Evolutionary conservation across 2,888 invertebrate genomes (phyloP).

Genomic region (Euspilapteryx auroguttella): DNA sequence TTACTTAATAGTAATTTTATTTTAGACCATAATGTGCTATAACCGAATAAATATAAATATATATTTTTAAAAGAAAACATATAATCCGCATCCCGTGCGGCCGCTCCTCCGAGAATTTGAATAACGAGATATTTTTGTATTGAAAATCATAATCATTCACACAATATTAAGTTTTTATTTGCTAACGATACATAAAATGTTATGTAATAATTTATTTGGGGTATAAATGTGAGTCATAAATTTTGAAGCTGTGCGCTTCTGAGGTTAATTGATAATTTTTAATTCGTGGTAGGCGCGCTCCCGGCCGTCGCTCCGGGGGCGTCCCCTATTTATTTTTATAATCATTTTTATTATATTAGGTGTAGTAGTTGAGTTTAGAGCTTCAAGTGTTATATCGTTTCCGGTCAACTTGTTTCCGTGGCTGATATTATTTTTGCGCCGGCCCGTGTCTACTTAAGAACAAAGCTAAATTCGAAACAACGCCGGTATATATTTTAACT

Average conservation of each 20-base stretch:
- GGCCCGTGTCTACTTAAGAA: conserved; percentile 14
- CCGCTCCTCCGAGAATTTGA: too few relatives aligned
- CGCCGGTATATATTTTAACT: conserved; percentile 12
- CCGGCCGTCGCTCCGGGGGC: too few relatives aligned
- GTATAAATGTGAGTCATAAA: conserved; percentile 20
- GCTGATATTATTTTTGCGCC: conserved; percentile 11
- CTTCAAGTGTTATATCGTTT: conserved; percentile 32
- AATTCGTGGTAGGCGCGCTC: conserved; percentile 19
- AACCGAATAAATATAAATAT: conserved; percentile 28
- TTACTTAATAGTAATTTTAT: conserved; percentile 54
- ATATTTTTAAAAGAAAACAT: conserved; percentile 4
- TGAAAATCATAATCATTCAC: too few relatives aligned
- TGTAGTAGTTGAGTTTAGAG: conserved; percentile 25
- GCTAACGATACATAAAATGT: conserved; percentile 1
- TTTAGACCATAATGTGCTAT: conserved; percentile 54
- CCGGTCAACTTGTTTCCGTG: too few relatives aligned
- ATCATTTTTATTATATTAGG: conserved; percentile 52
- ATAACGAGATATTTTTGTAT: too few relatives aligned
- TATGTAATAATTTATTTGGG: conserved; percentile 3
- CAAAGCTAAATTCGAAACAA: conserved; percentile 26
- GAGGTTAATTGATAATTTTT: conserved; percentile 15
- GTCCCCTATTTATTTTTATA: conserved; percentile 57
- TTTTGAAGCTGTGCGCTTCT: conserved; percentile 17
- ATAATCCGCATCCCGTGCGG: too few relatives aligned
- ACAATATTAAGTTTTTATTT: conserved; percentile 5